These are phyloP conservation scores for Perca schrenkii DNA, from an alignment of 2,113 vertebrate genomes.

Conservation along the genomic window DNA sequence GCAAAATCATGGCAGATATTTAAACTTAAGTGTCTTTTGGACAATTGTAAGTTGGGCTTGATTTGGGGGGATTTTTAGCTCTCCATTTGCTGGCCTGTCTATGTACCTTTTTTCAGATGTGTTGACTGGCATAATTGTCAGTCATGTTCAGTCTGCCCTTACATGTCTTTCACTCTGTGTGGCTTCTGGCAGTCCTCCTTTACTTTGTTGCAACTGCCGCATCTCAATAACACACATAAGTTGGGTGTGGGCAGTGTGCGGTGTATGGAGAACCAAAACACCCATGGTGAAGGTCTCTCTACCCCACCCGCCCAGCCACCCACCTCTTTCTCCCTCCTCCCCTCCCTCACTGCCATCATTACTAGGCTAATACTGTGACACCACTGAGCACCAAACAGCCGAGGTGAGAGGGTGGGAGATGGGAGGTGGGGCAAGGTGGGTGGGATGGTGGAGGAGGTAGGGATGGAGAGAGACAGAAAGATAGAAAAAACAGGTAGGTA, in stretches of 20 bases:
- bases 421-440: conserved; percentile 53
- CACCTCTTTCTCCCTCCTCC: conserved; percentile 64
- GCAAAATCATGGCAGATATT: conserved; percentile 10
- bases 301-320: conserved; percentile 41
- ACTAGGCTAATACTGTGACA: conserved; percentile 63
- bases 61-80: neutral
- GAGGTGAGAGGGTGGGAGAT: conserved; percentile 70
- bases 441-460: conserved; percentile 52
- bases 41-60: neutral
- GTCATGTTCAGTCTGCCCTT: conserved; percentile 16
- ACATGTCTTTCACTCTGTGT: conserved; percentile 27
- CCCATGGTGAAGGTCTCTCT: conserved; percentile 63
- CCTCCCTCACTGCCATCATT: conserved; percentile 54
- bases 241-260: conserved; percentile 53
- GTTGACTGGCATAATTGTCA: conserved; percentile 23
- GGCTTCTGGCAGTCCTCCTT: conserved; percentile 28
- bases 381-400: conserved; percentile 81
- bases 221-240: conserved; percentile 27
- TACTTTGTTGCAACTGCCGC: conserved; percentile 11
- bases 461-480: conserved; percentile 52
- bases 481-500: conserved; percentile 20
- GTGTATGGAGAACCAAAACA: conserved; percentile 68
- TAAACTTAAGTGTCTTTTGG: neutral
- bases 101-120: conserved; percentile 5
- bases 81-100: conserved; percentile 2